Conservation (phyloP, 2,113 vertebrate species). For the Nipponia nippon region DNA sequence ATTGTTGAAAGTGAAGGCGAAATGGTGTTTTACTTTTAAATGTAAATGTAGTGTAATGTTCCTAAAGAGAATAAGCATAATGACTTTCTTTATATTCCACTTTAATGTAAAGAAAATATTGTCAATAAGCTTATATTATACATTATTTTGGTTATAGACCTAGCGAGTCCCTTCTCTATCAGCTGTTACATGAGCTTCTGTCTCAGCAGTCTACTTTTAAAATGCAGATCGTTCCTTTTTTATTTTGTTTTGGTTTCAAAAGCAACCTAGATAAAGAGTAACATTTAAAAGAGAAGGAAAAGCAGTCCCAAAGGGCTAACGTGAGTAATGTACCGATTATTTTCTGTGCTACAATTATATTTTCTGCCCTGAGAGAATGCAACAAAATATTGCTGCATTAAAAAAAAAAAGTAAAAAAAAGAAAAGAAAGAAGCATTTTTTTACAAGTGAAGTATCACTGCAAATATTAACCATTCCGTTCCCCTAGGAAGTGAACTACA, state of each 20-base stretch:
- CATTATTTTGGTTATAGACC: neutral
- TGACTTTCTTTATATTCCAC: neutral
- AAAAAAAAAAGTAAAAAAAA: neutral
- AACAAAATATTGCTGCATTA: neutral
- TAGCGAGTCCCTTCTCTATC: neutral
- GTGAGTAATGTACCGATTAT: constrained; percentile 54
- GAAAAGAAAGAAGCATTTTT: neutral
- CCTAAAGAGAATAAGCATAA: neutral
- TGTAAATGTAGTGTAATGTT: neutral
- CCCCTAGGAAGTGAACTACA: neutral
- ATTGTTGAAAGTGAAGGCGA: neutral
- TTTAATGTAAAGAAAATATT: neutral
- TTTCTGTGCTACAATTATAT: constrained; percentile 39
- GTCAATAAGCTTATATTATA: neutral
- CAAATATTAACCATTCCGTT: neutral
- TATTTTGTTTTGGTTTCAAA: constrained; percentile 27
- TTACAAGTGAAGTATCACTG: neutral
- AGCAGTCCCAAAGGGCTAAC: neutral
- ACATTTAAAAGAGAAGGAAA: neutral
- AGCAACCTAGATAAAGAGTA: neutral
- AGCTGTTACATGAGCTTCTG: neutral
- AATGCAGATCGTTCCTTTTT: neutral
- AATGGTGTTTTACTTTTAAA: neutral
- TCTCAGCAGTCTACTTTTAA: neutral
- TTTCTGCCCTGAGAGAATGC: constrained; percentile 38